phyloP scores from a whole-genome alignment of 1,140 invertebrate genomes.

The Atta texana region DNA sequence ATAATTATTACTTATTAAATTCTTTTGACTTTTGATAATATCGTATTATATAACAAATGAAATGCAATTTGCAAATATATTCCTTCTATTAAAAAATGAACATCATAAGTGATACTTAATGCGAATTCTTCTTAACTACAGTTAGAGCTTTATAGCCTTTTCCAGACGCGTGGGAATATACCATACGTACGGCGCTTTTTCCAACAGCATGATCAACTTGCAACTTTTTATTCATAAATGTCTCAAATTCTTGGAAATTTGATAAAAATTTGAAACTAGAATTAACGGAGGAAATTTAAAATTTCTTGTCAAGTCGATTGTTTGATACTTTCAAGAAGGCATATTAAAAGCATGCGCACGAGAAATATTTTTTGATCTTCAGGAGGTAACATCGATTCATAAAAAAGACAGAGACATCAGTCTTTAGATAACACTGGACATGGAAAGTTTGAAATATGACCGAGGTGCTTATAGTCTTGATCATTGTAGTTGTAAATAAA shows the following conservation, averaged over 20 bases:
- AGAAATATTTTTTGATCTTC: neutral
- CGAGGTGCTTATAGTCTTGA: neutral
- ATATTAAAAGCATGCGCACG: neutral
- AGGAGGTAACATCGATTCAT: neutral
- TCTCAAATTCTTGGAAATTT: neutral
- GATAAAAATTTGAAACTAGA: neutral
- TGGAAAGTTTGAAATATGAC: slow-evolving; percentile 2
- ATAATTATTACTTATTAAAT: neutral
- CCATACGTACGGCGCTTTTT: neutral
- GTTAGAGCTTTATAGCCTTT: neutral
- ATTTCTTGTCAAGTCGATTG: neutral
- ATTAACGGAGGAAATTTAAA: neutral
- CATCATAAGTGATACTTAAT: neutral
- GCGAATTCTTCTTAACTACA: neutral
- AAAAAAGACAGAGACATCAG: neutral
- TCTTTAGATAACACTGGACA: neutral
- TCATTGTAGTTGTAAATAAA: neutral
- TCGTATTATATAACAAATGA: neutral
- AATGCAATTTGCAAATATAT: neutral
- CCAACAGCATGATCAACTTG: neutral
- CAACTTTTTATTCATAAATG: neutral
- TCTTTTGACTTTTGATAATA: neutral
- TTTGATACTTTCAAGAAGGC: neutral
- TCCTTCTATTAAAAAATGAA: neutral
- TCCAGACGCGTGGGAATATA: neutral